Evolutionary conservation across 2,797 vertebrate genomes (phyloP), one percentile per base, ranked within the genome.

Genomic region (Enteromius anoplus): DNA sequence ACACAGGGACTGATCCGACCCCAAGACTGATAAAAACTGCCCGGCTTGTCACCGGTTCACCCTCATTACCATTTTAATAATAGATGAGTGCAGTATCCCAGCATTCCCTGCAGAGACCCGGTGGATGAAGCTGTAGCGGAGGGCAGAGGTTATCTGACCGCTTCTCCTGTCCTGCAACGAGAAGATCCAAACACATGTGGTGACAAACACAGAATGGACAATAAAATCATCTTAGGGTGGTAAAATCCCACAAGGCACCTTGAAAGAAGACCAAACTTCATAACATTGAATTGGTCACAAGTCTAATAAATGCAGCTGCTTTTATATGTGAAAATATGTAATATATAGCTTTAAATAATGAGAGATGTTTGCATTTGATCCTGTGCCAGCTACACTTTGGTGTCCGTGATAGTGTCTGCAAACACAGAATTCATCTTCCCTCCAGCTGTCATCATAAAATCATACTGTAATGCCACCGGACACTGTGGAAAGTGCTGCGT

Each of bases 51-150:
- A 77, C 84, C 49, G 77, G 49, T 71, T 88, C 87, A 87, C 86
- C 85, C 82, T 80, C 77, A 88, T 88, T 89, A 89, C 88, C 87
- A 88, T 89, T 85, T 88, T 87, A 89, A 88, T 87, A 88, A 89
- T 87, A 86, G 86, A 90, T 87, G 86, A 87, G 84, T 80, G 23
- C 70, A 21, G 84, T 53, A 81, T 78, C 71, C 82, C 79, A 65
- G 40, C 78, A 71, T 71, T 68, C 62, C 70, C 85, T 58, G 45
- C 82, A 71, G 73, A 83, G 78, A 66, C 55, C 68, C 76, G 64
- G 85, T 83, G 87, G 77, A 85, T 86, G 82, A 85, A 80, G 85
- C 87, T 82, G 78, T 85, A 76, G 47, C 3, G 47, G 53, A 69
- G 87, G 87, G 60, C 80, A 81, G 32, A 60, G 88, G 86, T 90